These are phyloP conservation scores for Aplysina aerophoba DNA, from an alignment of 37 sponge, comb jelly and placozoan species.

Conservation along the genomic window DNA sequence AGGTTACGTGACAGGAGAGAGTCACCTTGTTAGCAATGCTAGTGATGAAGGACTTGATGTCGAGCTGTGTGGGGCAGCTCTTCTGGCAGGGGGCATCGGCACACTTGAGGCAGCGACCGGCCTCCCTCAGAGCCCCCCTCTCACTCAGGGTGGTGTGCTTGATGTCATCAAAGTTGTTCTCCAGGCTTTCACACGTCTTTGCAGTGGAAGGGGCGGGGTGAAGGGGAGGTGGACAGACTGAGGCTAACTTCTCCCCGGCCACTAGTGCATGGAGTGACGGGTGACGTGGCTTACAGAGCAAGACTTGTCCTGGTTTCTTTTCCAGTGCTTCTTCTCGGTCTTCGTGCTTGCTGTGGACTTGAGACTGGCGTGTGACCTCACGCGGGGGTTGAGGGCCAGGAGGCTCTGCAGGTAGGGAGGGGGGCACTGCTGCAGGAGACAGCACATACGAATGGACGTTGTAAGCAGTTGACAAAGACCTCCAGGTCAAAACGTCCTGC, in stretches of 20 bases:
- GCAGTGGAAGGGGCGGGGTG: not conserved
- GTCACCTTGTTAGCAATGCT: conserved; percentile 81
- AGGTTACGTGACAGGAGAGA: too few relatives aligned
- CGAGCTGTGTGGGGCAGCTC: conserved; percentile 97
- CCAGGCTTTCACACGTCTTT: conserved; percentile 64
- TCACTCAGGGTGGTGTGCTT: conserved; percentile 97
- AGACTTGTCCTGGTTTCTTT: conserved; percentile 83
- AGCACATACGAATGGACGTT: too few relatives aligned
- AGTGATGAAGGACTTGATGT: conserved; percentile 93
- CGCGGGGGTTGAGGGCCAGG: conserved; percentile 83
- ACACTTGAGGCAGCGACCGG: conserved; percentile 92
- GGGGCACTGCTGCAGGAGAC: too few relatives aligned
- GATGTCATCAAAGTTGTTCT: conserved; percentile 95
- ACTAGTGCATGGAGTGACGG: not conserved
- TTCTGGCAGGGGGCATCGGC: conserved; percentile 98
- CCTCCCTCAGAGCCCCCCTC: conserved; percentile 85
- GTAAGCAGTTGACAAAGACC: too few relatives aligned
- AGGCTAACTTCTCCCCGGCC: conserved; percentile 12
- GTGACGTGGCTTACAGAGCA: conserved; percentile 70
- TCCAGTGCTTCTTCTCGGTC: conserved; percentile 89
- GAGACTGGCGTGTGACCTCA: conserved; percentile 60
- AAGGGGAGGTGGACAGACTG: not conserved
- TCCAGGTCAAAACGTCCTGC: too few relatives aligned
- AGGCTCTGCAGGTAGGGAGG: conserved; percentile 60
- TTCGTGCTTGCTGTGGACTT: conserved; percentile 83